phyloP scores from a whole-genome alignment of 2,113 vertebrate genomes.

The Parus major region DNA sequence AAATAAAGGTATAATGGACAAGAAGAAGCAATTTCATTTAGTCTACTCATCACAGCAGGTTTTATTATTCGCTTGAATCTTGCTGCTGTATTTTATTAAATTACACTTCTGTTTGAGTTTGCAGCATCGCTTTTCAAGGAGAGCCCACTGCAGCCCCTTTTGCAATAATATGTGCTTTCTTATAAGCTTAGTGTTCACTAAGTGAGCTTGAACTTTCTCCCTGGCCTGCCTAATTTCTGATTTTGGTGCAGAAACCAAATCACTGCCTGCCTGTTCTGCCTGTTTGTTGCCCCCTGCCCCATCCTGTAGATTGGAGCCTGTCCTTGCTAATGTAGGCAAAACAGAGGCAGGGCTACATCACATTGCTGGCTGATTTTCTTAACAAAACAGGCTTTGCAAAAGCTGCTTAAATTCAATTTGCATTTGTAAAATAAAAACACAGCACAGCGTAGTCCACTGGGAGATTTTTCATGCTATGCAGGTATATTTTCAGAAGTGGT shows the following conservation, averaged over 20 bases:
- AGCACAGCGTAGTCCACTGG: background rate
- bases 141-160: background rate
- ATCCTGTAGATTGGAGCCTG: background rate
- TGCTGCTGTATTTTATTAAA: constrained; percentile 42
- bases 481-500: background rate
- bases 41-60: background rate
- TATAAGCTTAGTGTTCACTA: background rate
- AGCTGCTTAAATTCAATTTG: constrained; percentile 43
- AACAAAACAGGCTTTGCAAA: constrained; percentile 51
- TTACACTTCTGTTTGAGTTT: constrained; percentile 22
- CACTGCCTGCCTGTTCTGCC: background rate
- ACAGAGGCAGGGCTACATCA: background rate
- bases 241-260: background rate
- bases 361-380: background rate
- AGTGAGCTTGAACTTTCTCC: constrained; percentile 12
- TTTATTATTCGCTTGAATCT: constrained; percentile 38
- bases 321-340: background rate
- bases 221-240: background rate
- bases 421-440: constrained; percentile 34
- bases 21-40: constrained; percentile 22
- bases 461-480: constrained; percentile 18
- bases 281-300: background rate
- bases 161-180: background rate
- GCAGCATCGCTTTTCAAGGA: background rate
- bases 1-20: constrained; percentile 14